phyloP scores from a whole-genome alignment of 2,888 invertebrate genomes.

The Cosmopolites sordidus region DNA sequence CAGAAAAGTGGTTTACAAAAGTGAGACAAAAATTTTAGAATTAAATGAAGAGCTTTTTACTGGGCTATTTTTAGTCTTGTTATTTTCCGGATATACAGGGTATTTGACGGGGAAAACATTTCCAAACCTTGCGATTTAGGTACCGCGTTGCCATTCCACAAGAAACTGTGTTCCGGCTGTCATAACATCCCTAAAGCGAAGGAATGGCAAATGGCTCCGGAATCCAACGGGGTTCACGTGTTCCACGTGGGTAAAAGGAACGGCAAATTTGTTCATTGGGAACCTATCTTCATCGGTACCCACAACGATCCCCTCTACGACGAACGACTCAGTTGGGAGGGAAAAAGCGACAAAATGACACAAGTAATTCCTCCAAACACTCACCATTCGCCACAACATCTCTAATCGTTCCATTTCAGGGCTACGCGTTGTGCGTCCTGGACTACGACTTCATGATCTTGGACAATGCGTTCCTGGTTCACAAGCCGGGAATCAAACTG shows the following conservation, averaged over 20 bases:
- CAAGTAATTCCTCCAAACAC: constrained; percentile 59
- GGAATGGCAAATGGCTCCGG: constrained; percentile 75
- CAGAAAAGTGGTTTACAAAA: too few species aligned
- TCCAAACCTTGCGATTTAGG: constrained; percentile 5
- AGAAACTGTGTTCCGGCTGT: constrained; percentile 82
- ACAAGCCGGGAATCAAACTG: constrained; percentile 87
- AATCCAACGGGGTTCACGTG: constrained; percentile 69
- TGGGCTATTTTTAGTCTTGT: background rate
- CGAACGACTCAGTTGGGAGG: constrained; percentile 90
- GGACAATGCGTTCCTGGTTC: constrained; percentile 89
- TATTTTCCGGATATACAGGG: background rate
- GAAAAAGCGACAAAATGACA: constrained; percentile 93
- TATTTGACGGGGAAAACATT: background rate
- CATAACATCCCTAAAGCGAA: constrained; percentile 82
- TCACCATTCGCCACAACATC: background rate
- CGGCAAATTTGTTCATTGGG: constrained; percentile 80
- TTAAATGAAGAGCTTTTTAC: too few species aligned
- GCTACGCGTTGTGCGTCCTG: constrained; percentile 83
- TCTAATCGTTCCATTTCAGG: constrained; percentile 54
- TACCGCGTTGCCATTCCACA: constrained; percentile 87
- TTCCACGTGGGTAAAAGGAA: constrained; percentile 81
- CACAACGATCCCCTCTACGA: constrained; percentile 85
- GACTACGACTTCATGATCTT: constrained; percentile 91
- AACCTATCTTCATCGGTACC: constrained; percentile 90
- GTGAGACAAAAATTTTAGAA: too few species aligned